Percentiles rank a stretch among this genome's conserved stretches.
phyloP scores from a whole-genome alignment of 2,888 invertebrate species.

The Mimumesa dahlbomi region DNA sequence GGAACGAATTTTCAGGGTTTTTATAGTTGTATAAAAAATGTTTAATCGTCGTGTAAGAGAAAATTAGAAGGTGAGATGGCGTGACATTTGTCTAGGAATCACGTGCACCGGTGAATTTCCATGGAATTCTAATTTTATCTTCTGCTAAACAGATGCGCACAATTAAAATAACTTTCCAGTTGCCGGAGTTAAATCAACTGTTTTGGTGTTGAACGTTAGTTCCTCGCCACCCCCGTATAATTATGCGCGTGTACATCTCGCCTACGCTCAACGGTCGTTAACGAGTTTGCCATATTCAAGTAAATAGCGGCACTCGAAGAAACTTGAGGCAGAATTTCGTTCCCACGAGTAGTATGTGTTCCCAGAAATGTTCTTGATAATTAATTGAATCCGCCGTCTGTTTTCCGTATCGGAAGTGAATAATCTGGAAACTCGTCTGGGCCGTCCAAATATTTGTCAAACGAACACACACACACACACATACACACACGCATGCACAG shows the following conservation, averaged over 20 bases:
- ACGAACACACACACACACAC: too few relatives aligned
- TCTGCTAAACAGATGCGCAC: background rate
- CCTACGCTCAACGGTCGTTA: constrained; percentile 51
- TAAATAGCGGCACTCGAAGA: background rate
- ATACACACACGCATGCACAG: too few relatives aligned
- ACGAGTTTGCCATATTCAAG: constrained; percentile 2
- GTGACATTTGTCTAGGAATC: too few relatives aligned
- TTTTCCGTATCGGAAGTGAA: too few relatives aligned
- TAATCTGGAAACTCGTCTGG: too few relatives aligned
- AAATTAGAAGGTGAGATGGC: too few relatives aligned
- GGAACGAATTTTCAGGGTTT: too few relatives aligned
- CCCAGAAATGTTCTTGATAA: constrained; percentile 14
- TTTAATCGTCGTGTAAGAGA: too few relatives aligned
- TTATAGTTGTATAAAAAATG: too few relatives aligned
- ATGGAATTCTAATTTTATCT: background rate
- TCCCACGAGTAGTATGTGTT: constrained; percentile 4
- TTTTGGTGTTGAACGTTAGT: constrained; percentile 2
- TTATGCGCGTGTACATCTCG: constrained; percentile 57
- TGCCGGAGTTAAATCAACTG: background rate
- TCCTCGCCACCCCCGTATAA: constrained; percentile 53
- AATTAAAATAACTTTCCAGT: background rate
- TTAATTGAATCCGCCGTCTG: constrained; percentile 24
- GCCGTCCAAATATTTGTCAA: too few relatives aligned
- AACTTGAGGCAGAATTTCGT: constrained; percentile 13
- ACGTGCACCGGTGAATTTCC: too few relatives aligned